A percentile compares a stretch with the other conserved stretches of the same genome.
phyloP scores from a whole-genome alignment of 2,113 vertebrate genomes.

The Penelope pileata region DNA sequence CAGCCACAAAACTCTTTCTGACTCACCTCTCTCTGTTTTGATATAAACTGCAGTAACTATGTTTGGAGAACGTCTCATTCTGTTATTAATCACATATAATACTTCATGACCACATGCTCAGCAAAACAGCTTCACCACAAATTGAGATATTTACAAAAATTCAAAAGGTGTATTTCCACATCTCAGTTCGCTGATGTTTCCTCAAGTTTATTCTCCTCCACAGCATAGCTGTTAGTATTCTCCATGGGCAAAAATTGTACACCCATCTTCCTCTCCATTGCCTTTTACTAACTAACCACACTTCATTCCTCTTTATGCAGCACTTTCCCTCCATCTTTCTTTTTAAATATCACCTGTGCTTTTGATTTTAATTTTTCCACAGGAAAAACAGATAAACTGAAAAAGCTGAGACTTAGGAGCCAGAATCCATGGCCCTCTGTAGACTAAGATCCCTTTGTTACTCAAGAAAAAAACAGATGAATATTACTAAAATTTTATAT shows the following conservation, averaged over 20 bases:
- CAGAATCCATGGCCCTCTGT: neutral
- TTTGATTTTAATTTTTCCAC: neutral
- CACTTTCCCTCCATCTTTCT: neutral
- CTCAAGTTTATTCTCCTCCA: neutral
- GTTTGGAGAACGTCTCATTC: neutral
- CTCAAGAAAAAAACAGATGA: neutral
- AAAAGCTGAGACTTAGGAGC: neutral
- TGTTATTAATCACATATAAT: neutral
- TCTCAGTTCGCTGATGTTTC: neutral
- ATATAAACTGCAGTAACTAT: neutral
- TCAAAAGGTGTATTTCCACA: neutral
- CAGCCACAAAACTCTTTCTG: constrained; percentile 44
- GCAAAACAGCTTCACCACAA: neutral
- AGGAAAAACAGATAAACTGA: neutral
- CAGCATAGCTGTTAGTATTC: neutral
- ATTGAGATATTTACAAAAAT: neutral
- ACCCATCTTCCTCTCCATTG: neutral
- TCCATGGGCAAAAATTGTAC: neutral
- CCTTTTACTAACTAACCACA: neutral
- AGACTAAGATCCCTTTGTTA: neutral
- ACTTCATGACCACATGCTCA: neutral
- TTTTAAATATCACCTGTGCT: neutral
- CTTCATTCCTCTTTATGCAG: neutral
- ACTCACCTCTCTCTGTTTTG: neutral
- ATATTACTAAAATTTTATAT: neutral